These are phyloP conservation scores for Glaucopsyche alexis DNA, from an alignment of 2,888 invertebrate genomes.

Conservation along the genomic window DNA sequence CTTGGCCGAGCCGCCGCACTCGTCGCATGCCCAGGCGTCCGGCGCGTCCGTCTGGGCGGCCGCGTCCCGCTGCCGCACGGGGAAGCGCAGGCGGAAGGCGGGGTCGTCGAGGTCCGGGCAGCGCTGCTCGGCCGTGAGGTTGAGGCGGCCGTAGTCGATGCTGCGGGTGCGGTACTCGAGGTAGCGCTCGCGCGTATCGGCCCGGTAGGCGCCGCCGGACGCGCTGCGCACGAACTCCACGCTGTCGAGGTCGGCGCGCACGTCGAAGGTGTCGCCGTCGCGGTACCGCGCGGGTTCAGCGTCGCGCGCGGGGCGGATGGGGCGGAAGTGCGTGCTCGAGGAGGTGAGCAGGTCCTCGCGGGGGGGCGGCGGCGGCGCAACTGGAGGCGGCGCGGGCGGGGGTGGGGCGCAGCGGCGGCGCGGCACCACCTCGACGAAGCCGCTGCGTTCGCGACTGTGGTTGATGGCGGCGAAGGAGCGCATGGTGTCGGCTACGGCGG, in stretches of 20 bases:
- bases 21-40: conserved; percentile 56
- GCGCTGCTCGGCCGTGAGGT: conserved; percentile 60
- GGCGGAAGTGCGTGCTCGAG: conserved; percentile 90
- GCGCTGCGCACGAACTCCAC: conserved; percentile 84
- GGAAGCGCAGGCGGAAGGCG: conserved; percentile 84
- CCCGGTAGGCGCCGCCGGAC: conserved; percentile 81
- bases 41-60: conserved; percentile 58
- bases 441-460: conserved; percentile 81
- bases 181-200: conserved; percentile 73
- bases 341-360: conserved; percentile 88
- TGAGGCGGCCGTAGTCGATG: conserved; percentile 65
- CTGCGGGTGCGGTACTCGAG: conserved; percentile 72
- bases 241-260: conserved; percentile 81
- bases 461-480: conserved; percentile 80
- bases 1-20: conserved; percentile 63
- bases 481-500: conserved; percentile 62
- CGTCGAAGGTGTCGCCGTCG: conserved; percentile 87
- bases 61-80: conserved; percentile 66
- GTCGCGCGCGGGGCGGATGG: conserved; percentile 88
- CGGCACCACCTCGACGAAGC: conserved; percentile 81
- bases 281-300: conserved; percentile 67
- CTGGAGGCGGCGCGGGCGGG: conserved; percentile 64
- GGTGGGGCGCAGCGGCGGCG: conserved; percentile 72
- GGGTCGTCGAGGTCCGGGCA: conserved; percentile 60
- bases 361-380: conserved; percentile 58